Conservation (phyloP, 37 sponge, comb jelly and placozoan genomes). For the Axinella damicornis region DNA sequence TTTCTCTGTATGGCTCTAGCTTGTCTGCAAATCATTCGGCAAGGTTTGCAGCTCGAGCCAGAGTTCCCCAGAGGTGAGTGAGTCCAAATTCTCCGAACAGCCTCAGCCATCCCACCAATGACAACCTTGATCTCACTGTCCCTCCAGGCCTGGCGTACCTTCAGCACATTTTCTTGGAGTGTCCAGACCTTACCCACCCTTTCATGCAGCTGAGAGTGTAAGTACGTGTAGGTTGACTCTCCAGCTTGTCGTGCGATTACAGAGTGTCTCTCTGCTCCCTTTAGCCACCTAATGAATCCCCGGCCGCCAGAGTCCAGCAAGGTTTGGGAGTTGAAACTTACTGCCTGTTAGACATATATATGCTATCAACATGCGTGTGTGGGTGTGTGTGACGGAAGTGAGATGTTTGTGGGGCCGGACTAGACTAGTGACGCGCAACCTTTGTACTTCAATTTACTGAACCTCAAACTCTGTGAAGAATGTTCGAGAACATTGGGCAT, state of each 20-base stretch:
- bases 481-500: no score
- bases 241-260: no score
- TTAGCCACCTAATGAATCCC: conserved; percentile 51
- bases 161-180: conserved; percentile 22
- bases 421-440: no score
- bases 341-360: background rate
- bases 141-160: conserved; percentile 49
- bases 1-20: conserved; percentile 28
- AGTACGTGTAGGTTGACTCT: background rate
- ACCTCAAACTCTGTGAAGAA: no score
- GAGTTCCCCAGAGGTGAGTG: conserved; percentile 54
- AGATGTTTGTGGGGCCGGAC: no score
- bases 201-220: conserved; percentile 18
- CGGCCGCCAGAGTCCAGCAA: conserved; percentile 23
- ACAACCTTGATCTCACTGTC: no score
- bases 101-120: no score
- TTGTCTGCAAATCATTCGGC: conserved; percentile 37
- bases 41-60: conserved; percentile 42
- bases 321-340: background rate
- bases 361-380: background rate
- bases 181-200: conserved; percentile 13
- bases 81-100: no score
- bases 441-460: no score
- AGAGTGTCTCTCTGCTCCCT: background rate
- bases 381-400: no score